Percentiles rank a stretch among this genome's conserved stretches.
Conservation (phyloP, 2,797 vertebrate species). For the Fratercula arctica region DNA sequence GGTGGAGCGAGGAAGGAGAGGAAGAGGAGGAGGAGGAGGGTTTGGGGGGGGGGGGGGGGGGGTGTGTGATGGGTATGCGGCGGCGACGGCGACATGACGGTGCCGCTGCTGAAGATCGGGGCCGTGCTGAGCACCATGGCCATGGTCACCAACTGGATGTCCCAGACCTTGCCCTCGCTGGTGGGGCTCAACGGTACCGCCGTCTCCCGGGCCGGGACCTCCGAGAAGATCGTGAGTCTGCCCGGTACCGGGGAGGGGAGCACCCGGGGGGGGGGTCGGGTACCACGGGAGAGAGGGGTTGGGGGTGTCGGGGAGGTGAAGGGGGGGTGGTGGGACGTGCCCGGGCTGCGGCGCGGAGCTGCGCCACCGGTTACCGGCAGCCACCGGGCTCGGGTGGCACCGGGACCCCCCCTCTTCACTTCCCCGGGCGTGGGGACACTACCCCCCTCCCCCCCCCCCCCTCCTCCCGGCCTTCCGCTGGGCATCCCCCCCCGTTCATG, state of each 20-base stretch:
- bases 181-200: constrained; percentile 91
- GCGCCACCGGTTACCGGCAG: background rate
- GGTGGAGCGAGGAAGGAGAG: too few species aligned
- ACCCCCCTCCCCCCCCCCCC: background rate
- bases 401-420: background rate
- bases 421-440: background rate
- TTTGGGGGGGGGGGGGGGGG: too few species aligned
- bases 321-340: background rate
- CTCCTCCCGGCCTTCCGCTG: too few species aligned
- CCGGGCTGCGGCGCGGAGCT: background rate
- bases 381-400: background rate
- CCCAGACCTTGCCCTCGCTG: constrained; percentile 83
- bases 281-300: background rate
- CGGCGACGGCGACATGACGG: constrained; percentile 49
- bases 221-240: constrained; percentile 89
- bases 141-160: constrained; percentile 99
- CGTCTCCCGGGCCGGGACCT: constrained; percentile 85
- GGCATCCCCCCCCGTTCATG: background rate
- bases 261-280: background rate
- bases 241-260: background rate
- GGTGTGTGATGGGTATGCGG: background rate
- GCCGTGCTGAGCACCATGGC: constrained; percentile 98
- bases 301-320: too few species aligned
- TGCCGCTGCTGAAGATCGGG: constrained; percentile 94
- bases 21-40: too few species aligned